A percentile compares a stretch with the other conserved stretches of the same genome.
phyloP scores from a whole-genome alignment of 1,140 invertebrate genomes.

The Pseudoatta argentina region DNA sequence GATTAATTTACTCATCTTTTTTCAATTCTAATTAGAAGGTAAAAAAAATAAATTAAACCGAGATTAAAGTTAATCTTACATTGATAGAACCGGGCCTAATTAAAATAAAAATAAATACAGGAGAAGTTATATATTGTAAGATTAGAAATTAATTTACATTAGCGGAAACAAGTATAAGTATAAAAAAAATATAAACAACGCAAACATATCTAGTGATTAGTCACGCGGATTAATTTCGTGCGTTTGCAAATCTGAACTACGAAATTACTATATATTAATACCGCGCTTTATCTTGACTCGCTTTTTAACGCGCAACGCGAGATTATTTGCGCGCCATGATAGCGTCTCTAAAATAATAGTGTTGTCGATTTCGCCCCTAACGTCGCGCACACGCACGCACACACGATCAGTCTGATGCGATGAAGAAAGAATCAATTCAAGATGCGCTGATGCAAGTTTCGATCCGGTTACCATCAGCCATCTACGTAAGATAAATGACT shows the following conservation, averaged over 20 bases:
- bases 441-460: conserved; percentile 72
- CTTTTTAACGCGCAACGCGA: background rate
- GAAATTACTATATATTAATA: too few species aligned
- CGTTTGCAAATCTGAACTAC: background rate
- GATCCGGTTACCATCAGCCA: conserved; percentile 46
- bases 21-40: too few species aligned
- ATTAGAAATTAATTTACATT: too few species aligned
- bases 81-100: too few species aligned
- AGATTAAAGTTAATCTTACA: too few species aligned
- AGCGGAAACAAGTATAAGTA: too few species aligned
- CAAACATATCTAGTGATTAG: too few species aligned
- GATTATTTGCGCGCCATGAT: conserved; percentile 24
- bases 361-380: conserved; percentile 6
- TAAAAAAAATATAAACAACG: too few species aligned
- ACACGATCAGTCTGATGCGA: background rate
- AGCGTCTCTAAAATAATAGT: conserved; percentile 23
- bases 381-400: background rate
- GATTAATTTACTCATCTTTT: too few species aligned
- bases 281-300: background rate
- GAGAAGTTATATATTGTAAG: too few species aligned
- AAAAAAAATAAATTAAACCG: too few species aligned
- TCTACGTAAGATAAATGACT: conserved; percentile 36
- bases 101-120: too few species aligned
- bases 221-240: conserved; percentile 11
- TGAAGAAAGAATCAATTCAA: conserved; percentile 56